Base-by-base conservation (phyloP, 64 coral and sea anemone genomes). In the Platygyra sinensis region DNA sequence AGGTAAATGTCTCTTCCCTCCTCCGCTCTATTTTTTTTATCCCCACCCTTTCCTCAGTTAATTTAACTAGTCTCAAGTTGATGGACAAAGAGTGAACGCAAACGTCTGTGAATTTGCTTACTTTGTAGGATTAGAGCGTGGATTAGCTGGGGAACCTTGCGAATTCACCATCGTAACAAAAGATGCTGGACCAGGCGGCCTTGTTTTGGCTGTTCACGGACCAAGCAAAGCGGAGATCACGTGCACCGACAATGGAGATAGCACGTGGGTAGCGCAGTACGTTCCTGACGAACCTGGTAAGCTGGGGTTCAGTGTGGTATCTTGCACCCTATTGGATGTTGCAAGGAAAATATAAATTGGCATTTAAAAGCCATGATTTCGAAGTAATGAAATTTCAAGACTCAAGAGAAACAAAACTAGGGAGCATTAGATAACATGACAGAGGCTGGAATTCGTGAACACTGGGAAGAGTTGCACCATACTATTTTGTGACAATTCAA, bases 161-260 rank as follows among this genome's bases (percentile, higher is more conserved):
- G 97, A 99, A 39, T 99, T 99, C 77, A 99, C 97, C 62, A 92
- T 99, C 1, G 93, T 93, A 17, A 99, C 97, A 16, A 95, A 92
- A 62, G 91, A 94, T 46, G 97, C 97, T 73, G 97, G 97, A 29
- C 97, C 97, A 59, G 97, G 97, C 51, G 97, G 97, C 18, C 91
- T 99, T 7, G 93, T 94, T 0, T 89, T 99, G 46, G 97, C 97
- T 55, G 91, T 99, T 31, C 94, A 99, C 90, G 97, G 97, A 49
- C 97, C 97, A 30, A 99, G 97, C 33, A 99, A 99, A 49, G 88
- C 97, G 10, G 97, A 99, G 25, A 99, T 99, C 86, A 76, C 64
- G 46, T 99, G 97, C 73, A 65, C 86, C 22, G 97, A 99, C 42
- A 99, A 96, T 20, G 97, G 97, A 16, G 97, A 99, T 79, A 94